These are phyloP conservation scores for Odontocerum albicorne DNA, from an alignment of 2,888 invertebrate genomes.

Conservation along the genomic window DNA sequence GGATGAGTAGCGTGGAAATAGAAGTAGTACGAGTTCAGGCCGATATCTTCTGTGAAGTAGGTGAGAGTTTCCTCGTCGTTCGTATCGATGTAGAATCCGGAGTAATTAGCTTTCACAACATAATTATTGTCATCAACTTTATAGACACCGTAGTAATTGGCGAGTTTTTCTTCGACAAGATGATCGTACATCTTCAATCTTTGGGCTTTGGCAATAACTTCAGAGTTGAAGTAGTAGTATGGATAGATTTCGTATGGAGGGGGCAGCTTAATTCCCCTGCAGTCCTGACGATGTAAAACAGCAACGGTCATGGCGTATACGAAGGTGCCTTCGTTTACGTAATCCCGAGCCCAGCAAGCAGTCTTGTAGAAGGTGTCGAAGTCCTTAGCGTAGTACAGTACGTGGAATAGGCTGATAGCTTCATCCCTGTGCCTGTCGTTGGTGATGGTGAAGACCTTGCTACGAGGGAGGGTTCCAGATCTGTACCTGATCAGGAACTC, in stretches of 20 bases:
- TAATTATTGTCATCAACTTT: conserved; percentile 56
- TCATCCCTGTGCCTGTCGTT: conserved; percentile 63
- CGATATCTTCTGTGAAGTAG: conserved; percentile 79
- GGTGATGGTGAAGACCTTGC: conserved; percentile 63
- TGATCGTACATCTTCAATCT: conserved; percentile 65
- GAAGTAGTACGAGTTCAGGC: conserved; percentile 72
- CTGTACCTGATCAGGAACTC: conserved; percentile 29
- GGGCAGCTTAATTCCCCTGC: conserved; percentile 67
- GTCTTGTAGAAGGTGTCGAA: conserved; percentile 68
- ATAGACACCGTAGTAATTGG: conserved; percentile 54
- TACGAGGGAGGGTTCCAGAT: conserved; percentile 54
- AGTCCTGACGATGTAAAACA: conserved; percentile 67
- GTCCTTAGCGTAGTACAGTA: conserved; percentile 68
- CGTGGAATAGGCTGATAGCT: conserved; percentile 62
- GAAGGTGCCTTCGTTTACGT: conserved; percentile 74
- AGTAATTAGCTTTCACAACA: conserved; percentile 68
- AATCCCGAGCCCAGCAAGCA: conserved; percentile 68
- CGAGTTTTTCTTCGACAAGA: conserved; percentile 54
- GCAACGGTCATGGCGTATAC: conserved; percentile 69
- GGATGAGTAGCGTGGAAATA: conserved; percentile 70
- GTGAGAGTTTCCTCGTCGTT: conserved; percentile 51
- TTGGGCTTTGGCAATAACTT: conserved; percentile 68
- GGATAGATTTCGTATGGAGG: conserved; percentile 78
- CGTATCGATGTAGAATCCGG: conserved; percentile 59
- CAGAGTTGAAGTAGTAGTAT: conserved; percentile 71